Evolutionary conservation across 35 echinoderm and acorn worm species (phyloP).

Genomic region (Acanthaster planci): DNA sequence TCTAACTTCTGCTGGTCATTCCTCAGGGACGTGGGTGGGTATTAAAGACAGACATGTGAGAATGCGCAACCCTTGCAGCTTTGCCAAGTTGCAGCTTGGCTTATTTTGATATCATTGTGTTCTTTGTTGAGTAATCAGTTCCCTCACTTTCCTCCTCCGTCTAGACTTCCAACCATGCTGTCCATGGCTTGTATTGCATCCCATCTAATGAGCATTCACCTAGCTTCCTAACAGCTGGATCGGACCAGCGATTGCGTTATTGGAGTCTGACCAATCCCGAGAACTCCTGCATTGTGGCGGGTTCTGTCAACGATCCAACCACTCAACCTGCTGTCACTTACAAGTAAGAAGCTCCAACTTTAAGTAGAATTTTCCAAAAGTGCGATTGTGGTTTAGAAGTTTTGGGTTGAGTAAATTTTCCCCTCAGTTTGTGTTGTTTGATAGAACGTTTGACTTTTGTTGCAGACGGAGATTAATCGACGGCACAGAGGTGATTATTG

Average conservation of each 20-base stretch:
- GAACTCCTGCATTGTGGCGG: constrained; percentile 65
- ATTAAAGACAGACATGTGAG: no score
- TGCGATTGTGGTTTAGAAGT: no score
- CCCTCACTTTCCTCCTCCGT: no score
- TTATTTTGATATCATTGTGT: no score
- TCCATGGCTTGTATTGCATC: constrained; percentile 70
- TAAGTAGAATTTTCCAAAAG: no score
- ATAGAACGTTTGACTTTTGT: neutral
- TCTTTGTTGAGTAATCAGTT: no score
- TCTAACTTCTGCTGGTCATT: no score
- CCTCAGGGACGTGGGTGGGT: no score
- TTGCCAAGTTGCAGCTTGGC: neutral
- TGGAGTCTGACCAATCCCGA: constrained; percentile 78
- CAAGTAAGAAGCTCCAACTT: constrained; percentile 51
- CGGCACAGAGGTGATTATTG: constrained; percentile 88
- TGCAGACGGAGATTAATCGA: constrained; percentile 79
- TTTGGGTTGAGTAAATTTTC: no score
- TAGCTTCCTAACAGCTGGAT: constrained; percentile 83
- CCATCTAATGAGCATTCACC: constrained; percentile 69
- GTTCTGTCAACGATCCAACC: constrained; percentile 76
- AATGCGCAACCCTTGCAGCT: no score
- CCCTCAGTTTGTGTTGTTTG: no score
- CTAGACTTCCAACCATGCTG: constrained; percentile 62
- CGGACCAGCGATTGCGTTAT: constrained; percentile 82
- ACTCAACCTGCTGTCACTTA: constrained; percentile 69